Conservation (phyloP, 2,797 vertebrate species). For the Ceryle rudis region DNA sequence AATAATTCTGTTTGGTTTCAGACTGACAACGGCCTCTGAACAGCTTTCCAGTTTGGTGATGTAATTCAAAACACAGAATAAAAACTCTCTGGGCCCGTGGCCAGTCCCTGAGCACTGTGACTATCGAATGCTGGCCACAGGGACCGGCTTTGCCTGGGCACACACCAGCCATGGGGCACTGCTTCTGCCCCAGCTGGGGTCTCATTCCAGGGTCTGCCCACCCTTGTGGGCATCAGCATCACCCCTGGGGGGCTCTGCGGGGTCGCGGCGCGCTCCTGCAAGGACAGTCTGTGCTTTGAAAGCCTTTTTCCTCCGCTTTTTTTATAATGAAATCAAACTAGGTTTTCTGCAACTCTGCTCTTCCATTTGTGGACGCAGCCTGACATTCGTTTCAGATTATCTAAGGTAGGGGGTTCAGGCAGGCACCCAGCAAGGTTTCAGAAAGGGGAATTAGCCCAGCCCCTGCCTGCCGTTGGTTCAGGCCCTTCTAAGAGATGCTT, state of each 20-base stretch:
- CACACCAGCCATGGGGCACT: neutral
- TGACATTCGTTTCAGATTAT: neutral
- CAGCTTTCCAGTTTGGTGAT: neutral
- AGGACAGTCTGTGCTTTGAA: neutral
- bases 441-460: neutral
- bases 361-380: neutral
- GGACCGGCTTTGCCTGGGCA: neutral
- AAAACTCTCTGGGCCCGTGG: accelerated
- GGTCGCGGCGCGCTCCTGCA: neutral
- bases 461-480: neutral
- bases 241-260: accelerated
- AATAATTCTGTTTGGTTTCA: slow-evolving; percentile 13
- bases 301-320: neutral
- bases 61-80: neutral
- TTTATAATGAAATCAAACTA: neutral
- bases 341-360: neutral
- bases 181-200: neutral
- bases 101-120: accelerated
- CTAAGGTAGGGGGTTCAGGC: neutral
- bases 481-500: neutral
- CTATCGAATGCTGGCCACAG: neutral
- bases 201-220: neutral
- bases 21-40: neutral
- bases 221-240: accelerated
- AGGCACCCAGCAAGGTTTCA: neutral